These are phyloP conservation scores for Macroglossus sobrinus DNA, from an alignment of 2,113 vertebrate species.

Conservation along the genomic window DNA sequence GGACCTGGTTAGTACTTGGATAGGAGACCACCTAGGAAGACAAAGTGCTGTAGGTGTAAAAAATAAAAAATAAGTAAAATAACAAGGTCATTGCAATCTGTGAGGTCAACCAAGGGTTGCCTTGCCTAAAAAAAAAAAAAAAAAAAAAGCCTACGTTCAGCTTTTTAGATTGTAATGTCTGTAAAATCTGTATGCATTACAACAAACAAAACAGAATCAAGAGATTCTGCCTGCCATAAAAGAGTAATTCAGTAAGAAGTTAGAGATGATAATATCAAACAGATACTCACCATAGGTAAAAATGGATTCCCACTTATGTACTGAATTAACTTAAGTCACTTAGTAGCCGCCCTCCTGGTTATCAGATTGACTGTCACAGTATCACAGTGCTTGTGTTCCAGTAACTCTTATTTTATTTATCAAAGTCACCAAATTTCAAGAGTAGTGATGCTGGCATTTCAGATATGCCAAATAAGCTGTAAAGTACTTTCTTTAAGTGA, in stretches of 20 bases:
- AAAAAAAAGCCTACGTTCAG: neutral
- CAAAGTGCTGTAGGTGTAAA: too few relatives aligned
- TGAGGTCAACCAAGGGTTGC: too few relatives aligned
- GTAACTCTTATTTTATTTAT: neutral
- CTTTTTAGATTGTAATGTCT: neutral
- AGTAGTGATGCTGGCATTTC: neutral
- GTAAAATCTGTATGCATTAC: neutral
- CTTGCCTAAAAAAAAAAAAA: too few relatives aligned
- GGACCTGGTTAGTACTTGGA: too few relatives aligned
- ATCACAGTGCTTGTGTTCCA: neutral
- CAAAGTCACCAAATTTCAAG: neutral
- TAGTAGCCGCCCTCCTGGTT: neutral
- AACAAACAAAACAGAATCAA: neutral
- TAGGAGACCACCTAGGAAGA: too few relatives aligned
- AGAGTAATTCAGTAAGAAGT: neutral
- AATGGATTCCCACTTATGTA: neutral
- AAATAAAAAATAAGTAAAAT: too few relatives aligned
- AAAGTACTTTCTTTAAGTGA: neutral
- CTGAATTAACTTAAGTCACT: neutral
- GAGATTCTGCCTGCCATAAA: neutral
- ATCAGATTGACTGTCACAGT: neutral
- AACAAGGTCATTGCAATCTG: too few relatives aligned
- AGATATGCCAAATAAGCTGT: neutral
- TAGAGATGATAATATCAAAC: neutral
- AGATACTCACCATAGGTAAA: neutral